Evolutionary conservation across 1,140 invertebrate genomes (phyloP).

Genomic region (Eriosoma lanigerum): DNA sequence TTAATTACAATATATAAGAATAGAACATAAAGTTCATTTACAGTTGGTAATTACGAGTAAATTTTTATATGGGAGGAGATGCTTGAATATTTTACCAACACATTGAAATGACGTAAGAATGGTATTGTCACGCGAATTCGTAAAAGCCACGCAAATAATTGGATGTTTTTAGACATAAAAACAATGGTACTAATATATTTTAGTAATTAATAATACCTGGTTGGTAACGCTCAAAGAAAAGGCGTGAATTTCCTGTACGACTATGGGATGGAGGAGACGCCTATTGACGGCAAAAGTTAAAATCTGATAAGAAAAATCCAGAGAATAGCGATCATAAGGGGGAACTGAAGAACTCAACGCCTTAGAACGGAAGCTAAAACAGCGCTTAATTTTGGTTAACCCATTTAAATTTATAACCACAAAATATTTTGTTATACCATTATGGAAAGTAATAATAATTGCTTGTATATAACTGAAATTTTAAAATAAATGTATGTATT

Average conservation of each 20-base stretch:
- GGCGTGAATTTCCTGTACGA: slow-evolving; percentile 41
- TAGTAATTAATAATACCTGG: slow-evolving; percentile 22
- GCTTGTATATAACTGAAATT: no score
- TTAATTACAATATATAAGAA: no score
- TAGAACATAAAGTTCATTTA: no score
- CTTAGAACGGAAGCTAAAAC: slow-evolving; percentile 26
- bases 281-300: slow-evolving; percentile 43
- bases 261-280: neutral
- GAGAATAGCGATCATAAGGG: neutral
- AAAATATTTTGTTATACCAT: neutral
- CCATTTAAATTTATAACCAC: slow-evolving; percentile 29
- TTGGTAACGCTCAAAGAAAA: slow-evolving; percentile 5
- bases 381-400: slow-evolving; percentile 28
- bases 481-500: no score
- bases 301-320: slow-evolving; percentile 43
- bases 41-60: no score
- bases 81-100: neutral
- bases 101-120: neutral
- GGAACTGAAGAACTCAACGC: neutral
- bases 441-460: neutral
- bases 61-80: no score
- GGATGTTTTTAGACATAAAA: neutral
- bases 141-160: neutral
- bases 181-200: neutral
- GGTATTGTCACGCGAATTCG: neutral